These are phyloP conservation scores for Epinephelus moara DNA, from an alignment of 2,113 vertebrate species.

Conservation along the genomic window DNA sequence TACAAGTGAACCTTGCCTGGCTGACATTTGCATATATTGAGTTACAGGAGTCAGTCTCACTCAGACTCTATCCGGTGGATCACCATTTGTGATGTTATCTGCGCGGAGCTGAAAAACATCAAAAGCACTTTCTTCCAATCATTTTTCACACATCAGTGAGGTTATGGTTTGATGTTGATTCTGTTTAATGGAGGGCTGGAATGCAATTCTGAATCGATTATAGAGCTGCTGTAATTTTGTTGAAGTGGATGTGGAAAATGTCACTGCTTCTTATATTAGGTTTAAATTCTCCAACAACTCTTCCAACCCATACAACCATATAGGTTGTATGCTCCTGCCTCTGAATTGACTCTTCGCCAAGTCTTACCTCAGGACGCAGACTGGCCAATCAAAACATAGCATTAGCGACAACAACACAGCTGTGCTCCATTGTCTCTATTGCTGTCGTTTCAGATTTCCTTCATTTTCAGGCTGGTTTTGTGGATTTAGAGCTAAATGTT, in stretches of 20 bases:
- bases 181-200: slow-evolving; percentile 19
- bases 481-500: too few relatives aligned
- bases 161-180: slow-evolving; percentile 41
- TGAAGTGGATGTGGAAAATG: slow-evolving; percentile 16
- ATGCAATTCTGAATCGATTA: slow-evolving; percentile 25
- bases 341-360: too few relatives aligned
- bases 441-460: too few relatives aligned
- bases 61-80: slow-evolving; percentile 57
- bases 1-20: slow-evolving; percentile 74
- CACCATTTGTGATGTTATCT: slow-evolving; percentile 60
- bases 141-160: slow-evolving; percentile 44
- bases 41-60: slow-evolving; percentile 77
- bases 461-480: too few relatives aligned
- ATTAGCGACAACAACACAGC: too few relatives aligned
- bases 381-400: too few relatives aligned
- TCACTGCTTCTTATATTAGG: slow-evolving; percentile 1
- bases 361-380: too few relatives aligned
- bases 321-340: too few relatives aligned
- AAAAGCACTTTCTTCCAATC: slow-evolving; percentile 42
- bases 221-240: neutral
- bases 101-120: slow-evolving; percentile 43
- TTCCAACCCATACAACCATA: too few relatives aligned
- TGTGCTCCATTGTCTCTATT: too few relatives aligned
- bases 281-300: neutral
- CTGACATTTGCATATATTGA: slow-evolving; percentile 83